Conservation (phyloP, 1,140 invertebrate species). For the Gonatopus flavifemur region DNA sequence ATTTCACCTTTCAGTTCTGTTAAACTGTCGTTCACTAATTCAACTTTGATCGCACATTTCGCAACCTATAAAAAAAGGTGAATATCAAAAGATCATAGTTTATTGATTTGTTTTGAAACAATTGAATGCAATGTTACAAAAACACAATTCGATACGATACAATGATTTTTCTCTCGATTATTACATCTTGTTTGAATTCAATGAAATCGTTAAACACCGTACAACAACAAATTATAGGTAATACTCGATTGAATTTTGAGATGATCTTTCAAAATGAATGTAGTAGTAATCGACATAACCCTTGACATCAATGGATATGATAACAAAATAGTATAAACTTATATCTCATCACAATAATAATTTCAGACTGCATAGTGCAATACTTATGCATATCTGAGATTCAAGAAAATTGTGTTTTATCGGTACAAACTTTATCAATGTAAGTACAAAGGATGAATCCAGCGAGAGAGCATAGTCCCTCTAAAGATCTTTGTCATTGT, state of each 20-base stretch:
- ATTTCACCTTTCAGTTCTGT: slow-evolving; percentile 91
- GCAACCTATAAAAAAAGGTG: slow-evolving; percentile 68
- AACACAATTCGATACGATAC: too few species aligned
- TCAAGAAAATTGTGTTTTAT: background rate
- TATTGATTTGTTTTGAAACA: too few species aligned
- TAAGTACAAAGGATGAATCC: slow-evolving; percentile 18
- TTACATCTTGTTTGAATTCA: too few species aligned
- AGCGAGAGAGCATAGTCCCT: slow-evolving; percentile 5
- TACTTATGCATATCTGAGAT: slow-evolving; percentile 6
- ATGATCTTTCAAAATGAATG: slow-evolving; percentile 10
- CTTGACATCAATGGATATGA: slow-evolving; percentile 23
- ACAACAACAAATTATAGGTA: too few species aligned
- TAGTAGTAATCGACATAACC: slow-evolving; percentile 26
- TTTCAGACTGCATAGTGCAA: slow-evolving; percentile 1
- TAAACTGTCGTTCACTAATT: slow-evolving; percentile 88
- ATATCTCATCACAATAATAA: slow-evolving; percentile 8
- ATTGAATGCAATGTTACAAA: too few species aligned
- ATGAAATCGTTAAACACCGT: too few species aligned
- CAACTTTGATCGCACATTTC: slow-evolving; percentile 89
- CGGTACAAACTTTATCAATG: slow-evolving; percentile 1
- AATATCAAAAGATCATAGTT: too few species aligned
- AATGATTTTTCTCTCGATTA: too few species aligned
- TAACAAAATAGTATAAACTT: slow-evolving; percentile 29
- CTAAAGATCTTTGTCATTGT: slow-evolving; percentile 15
- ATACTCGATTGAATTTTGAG: too few species aligned